Base-by-base conservation (phyloP, 2,113 vertebrate species). In the Pseudorhombus dupliciocellatus region DNA sequence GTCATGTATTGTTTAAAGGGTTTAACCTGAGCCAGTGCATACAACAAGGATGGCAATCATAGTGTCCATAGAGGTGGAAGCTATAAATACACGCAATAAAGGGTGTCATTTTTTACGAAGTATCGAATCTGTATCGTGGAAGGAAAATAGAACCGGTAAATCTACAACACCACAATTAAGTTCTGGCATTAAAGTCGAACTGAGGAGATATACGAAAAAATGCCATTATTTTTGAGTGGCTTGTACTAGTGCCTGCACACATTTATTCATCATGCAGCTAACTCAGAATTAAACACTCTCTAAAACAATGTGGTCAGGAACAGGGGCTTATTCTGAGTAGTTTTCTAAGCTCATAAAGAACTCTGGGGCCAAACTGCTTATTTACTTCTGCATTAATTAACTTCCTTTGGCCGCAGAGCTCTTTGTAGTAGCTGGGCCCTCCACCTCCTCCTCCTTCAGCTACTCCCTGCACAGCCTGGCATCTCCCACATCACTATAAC, bases 401-500 rank as follows among this genome's bases (percentile, higher is more conserved):
- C 87, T 89, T 82, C 81, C 66, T 77, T 77, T 67, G 60, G 48
- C 70, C 62, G 80, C 87, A 80, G 81, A 83, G 77, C 69, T 71
- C 88, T 86, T 89, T 90, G 90, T 85, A 85, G 82, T 75, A 53
- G 53, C 56, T 78, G 71, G 30, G 68, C 71, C 70, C 54, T 63
- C 28, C 37, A 4, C 64, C 48, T 15, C 2, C 79, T 70, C 81
- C 84, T 81, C 81, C 84, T 66, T 56, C 79, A 76, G 66, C 69
- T 62, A 52, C 79, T 91, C 84, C 82, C 86, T 77, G 78, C 81
- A 84, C 81, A 83, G 87, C 78, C 90, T 90, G 91, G 89, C 90
- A 88, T 87, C 91, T 88, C 83, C 83, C 87, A 81, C 85, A 89
- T 94, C 91, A 90, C 93, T 89, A 94, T 93, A 92, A 90, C 92